Base-by-base conservation (phyloP, 2,888 invertebrate species). In the Drosophila quinaria region DNA sequence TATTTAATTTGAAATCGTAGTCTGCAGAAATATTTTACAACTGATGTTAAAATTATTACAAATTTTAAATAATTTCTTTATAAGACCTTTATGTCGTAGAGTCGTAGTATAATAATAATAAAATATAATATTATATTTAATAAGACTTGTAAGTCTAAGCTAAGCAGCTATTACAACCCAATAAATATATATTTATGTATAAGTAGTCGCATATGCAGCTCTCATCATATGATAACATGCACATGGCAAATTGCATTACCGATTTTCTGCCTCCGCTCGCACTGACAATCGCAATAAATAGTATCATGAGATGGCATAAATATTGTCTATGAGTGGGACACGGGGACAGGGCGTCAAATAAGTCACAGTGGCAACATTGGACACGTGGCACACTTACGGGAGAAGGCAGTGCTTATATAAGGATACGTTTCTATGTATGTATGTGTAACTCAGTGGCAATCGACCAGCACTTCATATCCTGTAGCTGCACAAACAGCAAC, bases 391-490 rank as follows among this genome's bases (percentile, higher is more conserved):
- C 72, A 87, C 68, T 81, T 61, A 56, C 25, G 25, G 17, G 39
- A 29, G 5, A 37, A n/a, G 52, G 49, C 25, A 46, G 33, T 60
- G 35, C 58, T 51, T 51, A 29, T 62, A 51, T 22, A 35, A 31
- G 25, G 10, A 29, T 58, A 22, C 22, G 11, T 44, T n/a, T n/a
- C n/a, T n/a, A 17, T 55, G 29, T 29, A 29, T 29, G 29, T 29
- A 1, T 29, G 39, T 73, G 74, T 61, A 60, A 64, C 69, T 54
- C 71, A 60, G 60, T 76, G 70, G 42, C 83, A 88, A 74, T 88
- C 66, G 81, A 72, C 64, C 70, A 72, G 70, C 74, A 80, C 71
- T 82, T 83, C 89, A 83, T 83, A 88, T 83, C 83, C 83, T 83
- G 89, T 79, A 63, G 62, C 58, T 70, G 70, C 39, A 72, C 86